phyloP scores from a whole-genome alignment of 2,797 vertebrate species.

The Anguilla anguilla region DNA sequence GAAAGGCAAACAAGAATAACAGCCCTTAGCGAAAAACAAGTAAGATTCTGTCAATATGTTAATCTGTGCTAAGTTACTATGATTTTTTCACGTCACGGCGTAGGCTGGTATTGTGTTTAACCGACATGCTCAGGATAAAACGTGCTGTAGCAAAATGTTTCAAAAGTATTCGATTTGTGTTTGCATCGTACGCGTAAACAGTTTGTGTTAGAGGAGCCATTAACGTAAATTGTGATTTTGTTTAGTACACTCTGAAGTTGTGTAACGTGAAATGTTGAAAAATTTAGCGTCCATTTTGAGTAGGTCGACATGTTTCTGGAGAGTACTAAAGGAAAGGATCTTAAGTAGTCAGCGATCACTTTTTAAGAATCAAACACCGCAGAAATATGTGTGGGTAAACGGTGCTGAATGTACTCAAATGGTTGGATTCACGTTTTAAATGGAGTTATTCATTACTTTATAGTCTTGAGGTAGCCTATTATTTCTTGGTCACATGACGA shows the following conservation, averaged over 20 bases:
- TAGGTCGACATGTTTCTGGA: conserved; percentile 88
- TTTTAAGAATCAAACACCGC: conserved; percentile 20
- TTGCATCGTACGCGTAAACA: neutral
- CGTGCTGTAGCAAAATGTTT: conserved; percentile 20
- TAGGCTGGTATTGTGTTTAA: conserved; percentile 28
- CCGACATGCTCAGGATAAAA: conserved; percentile 34
- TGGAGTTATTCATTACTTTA: conserved; percentile 71
- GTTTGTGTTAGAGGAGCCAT: neutral
- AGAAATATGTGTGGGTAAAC: conserved; percentile 9
- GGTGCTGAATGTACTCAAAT: neutral
- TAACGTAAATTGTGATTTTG: conserved; percentile 13
- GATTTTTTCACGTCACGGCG: conserved; percentile 32
- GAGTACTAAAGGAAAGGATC: conserved; percentile 64
- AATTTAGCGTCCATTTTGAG: conserved; percentile 94
- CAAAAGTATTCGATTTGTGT: conserved; percentile 36
- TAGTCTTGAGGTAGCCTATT: conserved; percentile 58
- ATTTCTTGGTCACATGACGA: conserved; percentile 78
- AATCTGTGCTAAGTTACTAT: conserved; percentile 28
- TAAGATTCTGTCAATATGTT: conserved; percentile 59
- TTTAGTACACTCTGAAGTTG: conserved; percentile 62
- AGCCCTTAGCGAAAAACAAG: conserved; percentile 84
- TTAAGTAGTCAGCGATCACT: conserved; percentile 47
- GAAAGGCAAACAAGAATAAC: conserved; percentile 80
- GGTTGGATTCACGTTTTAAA: conserved; percentile 35
- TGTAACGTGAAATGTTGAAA: conserved; percentile 65